Evolutionary conservation across 2,113 vertebrate genomes (phyloP), one percentile per base, ranked within the genome.

Genomic region (Lophius piscatorius): DNA sequence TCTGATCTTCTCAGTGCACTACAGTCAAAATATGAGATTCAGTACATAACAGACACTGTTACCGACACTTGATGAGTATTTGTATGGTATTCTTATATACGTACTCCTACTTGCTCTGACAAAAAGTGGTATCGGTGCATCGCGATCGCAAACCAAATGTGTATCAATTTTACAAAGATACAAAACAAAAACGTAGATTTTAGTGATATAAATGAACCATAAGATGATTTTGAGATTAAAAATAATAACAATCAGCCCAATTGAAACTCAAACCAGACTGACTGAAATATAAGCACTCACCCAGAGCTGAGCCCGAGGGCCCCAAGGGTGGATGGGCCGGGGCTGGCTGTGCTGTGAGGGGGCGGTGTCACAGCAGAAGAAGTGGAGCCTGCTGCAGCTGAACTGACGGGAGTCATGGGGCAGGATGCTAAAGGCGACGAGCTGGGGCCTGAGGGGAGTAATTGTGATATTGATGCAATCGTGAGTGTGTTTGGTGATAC

Each of bases 271-370:
- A 28, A 28, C n/a, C n/a, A 17, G 17, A 41, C 12, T 28, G 26
- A 28, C 26, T 33, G 14, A 14, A 14, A 29, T 8, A 14, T 12
- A 0, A 20, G 13, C 10, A 63, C 92, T 93, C 87, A 96, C 95
- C 93, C 93, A 40, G 93, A 76, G 78, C 84, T 93, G 81, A 95
- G 89, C 66, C 90, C 85, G 20, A 93, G 88, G 36, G 86, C 80
- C 7, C 90, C 86, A 38, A 94, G 91, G 80, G 83, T 84, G 83
- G 89, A 86, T 50, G 92, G 92, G 74, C 90, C 90, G 42, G 93
- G 92, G 91, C 94, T 95, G 80, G 94, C 92, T 80, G 87, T 91
- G 87, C 90, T 89, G 65, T 93, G 92, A 81, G 92, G 92, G 45
- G 94, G 93, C 9, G 95, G 92, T 50, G 92, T 93, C 79, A 84